Percentiles rank a stretch among this genome's conserved stretches.
These are phyloP conservation scores for Silurus aristotelis DNA, from an alignment of 2,797 vertebrate genomes.

Conservation along the genomic window DNA sequence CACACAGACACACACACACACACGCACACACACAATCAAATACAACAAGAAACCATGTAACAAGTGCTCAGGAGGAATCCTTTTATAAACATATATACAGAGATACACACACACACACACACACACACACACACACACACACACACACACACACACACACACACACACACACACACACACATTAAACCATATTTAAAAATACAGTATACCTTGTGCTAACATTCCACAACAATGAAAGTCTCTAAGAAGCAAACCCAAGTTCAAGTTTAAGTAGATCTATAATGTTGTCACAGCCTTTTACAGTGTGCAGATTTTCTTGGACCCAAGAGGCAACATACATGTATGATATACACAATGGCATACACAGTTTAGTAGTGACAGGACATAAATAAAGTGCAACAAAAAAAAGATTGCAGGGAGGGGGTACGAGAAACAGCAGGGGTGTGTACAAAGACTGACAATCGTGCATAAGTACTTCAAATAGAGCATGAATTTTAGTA, in stretches of 20 bases:
- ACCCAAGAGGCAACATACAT: constrained; percentile 22
- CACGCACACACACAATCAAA: background rate
- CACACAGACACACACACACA: background rate
- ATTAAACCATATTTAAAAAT: background rate
- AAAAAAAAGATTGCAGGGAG: background rate
- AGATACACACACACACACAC: constrained; percentile 35
- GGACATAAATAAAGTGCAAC: constrained; percentile 3
- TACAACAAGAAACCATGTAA: constrained; percentile 4
- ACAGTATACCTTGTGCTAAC: background rate
- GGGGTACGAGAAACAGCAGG: background rate
- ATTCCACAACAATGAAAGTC: background rate
- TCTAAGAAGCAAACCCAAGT: background rate
- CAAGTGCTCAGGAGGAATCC: background rate
- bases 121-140: background rate
- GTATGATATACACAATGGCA: background rate
- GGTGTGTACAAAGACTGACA: background rate
- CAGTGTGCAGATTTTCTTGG: background rate
- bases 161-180: background rate
- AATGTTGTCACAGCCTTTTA: background rate
- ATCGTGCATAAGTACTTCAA: background rate
- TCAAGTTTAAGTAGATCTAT: background rate
- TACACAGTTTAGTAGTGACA: background rate
- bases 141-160: background rate
- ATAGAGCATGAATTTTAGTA: background rate
- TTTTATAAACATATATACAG: background rate